Evolutionary conservation across 2,888 invertebrate species (phyloP), one percentile per base, ranked within the genome.

Genomic region (Buathra laborator): DNA sequence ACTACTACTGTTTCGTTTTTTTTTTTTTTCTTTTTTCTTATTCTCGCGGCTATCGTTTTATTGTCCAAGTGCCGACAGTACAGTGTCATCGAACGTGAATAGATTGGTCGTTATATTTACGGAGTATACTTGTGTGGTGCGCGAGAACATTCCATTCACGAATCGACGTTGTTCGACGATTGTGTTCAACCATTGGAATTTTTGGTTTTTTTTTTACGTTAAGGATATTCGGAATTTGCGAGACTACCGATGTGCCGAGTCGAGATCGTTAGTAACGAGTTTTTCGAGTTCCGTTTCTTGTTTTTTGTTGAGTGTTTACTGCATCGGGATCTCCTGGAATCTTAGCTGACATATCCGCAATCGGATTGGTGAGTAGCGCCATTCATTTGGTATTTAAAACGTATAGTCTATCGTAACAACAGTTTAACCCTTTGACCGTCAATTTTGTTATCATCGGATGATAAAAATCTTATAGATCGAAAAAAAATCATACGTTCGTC

Each of bases 21-120:
- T 48, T 3, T 3, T 4, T 46, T 16, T 0, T 6, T 16, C 9
- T 46, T 48, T 56, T 48, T 19, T 37, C 24, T 37, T 64, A 2
- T 32, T 75, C 12, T 12, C 48, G 44, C 10, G 29, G 32, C 62
- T 5, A n/a, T 48, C 19, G 16, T 43, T 24, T 24, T 24, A 43
- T 56, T 24, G 37, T 24, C 53, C 2, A 19, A 72, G 56, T 72
- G 56, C n/a, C 44, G 72, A 7, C 53, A 19, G 43, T 53, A 72
- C 44, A 16, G 53, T 66, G 66, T 66, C 66, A 44, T 66, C 66
- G 43, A 66, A 66, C 66, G 66, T 44, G 66, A 66, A 66, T 66
- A 66, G 43, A 43, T 66, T n/a, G 37, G 19, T 66, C 66, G 72
- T 62, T 62, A 6, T 32, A 62, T 62, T 32, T 29, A 14, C n/a